phyloP scores from a whole-genome alignment of 2,797 vertebrate genomes.

The Leptoclinus maculatus region DNA sequence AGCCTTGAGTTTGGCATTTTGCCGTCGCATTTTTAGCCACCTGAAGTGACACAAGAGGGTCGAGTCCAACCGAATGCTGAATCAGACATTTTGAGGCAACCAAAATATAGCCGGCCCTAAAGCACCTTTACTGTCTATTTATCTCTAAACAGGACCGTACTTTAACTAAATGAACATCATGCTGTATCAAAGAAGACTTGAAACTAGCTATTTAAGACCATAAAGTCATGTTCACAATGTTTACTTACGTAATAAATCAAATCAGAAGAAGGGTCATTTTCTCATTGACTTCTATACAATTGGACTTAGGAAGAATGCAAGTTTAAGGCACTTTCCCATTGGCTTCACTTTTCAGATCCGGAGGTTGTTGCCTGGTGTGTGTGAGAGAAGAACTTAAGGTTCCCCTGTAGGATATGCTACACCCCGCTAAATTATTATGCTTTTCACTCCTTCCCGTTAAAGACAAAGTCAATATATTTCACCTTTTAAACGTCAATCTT shows the following conservation, averaged over 20 bases:
- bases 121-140: neutral
- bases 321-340: no score
- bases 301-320: no score
- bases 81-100: neutral
- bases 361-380: neutral
- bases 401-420: slow-evolving; percentile 3
- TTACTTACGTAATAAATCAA: neutral
- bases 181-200: neutral
- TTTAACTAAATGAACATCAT: neutral
- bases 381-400: slow-evolving; percentile 36
- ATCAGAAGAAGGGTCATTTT: neutral
- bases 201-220: neutral
- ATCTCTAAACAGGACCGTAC: neutral
- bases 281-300: no score
- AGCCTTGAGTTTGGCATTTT: neutral
- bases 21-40: neutral
- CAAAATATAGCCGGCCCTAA: neutral
- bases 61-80: neutral
- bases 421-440: slow-evolving; percentile 35
- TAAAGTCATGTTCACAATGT: neutral
- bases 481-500: slow-evolving; percentile 75
- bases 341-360: neutral
- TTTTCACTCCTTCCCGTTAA: slow-evolving; percentile 26
- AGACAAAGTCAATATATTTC: slow-evolving; percentile 66
- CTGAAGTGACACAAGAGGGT: neutral